Percentiles rank a stretch among this genome's conserved stretches.
Evolutionary conservation across 2,113 vertebrate species (phyloP).

Genomic region (Ochotona princeps): DNA sequence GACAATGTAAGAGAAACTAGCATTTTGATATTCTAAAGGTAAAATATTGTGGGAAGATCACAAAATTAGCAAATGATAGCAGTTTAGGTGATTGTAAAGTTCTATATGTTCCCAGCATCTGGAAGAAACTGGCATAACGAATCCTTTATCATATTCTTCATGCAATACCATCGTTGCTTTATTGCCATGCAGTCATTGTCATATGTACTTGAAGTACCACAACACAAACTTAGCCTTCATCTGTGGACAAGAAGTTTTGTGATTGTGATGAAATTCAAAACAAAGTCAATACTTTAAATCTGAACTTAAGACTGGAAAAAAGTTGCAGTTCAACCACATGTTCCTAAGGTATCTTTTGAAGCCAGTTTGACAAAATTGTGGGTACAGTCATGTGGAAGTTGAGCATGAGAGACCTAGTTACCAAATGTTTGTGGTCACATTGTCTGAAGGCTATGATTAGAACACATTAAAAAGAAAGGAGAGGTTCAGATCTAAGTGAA

Average conservation of each 20-base stretch:
- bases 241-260: not conserved
- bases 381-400: constrained; percentile 57
- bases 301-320: not conserved
- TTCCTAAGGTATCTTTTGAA: constrained; percentile 52
- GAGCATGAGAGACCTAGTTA: constrained; percentile 66
- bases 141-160: not conserved
- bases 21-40: constrained; percentile 1
- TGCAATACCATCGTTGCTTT: not conserved
- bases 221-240: not conserved
- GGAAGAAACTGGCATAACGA: not conserved
- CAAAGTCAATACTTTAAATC: not conserved
- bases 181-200: not conserved
- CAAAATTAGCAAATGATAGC: not conserved
- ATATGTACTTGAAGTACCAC: not conserved
- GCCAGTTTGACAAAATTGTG: constrained; percentile 41
- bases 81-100: not conserved
- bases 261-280: not conserved
- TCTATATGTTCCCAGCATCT: not conserved
- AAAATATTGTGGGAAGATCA: not conserved
- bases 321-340: not conserved
- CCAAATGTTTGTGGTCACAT: constrained; percentile 10
- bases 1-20: no score
- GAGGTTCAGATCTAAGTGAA: constrained; percentile 54
- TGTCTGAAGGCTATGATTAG: constrained; percentile 76
- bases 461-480: constrained; percentile 54